phyloP scores from a whole-genome alignment of 2,797 vertebrate genomes.

The Anas georgica region DNA sequence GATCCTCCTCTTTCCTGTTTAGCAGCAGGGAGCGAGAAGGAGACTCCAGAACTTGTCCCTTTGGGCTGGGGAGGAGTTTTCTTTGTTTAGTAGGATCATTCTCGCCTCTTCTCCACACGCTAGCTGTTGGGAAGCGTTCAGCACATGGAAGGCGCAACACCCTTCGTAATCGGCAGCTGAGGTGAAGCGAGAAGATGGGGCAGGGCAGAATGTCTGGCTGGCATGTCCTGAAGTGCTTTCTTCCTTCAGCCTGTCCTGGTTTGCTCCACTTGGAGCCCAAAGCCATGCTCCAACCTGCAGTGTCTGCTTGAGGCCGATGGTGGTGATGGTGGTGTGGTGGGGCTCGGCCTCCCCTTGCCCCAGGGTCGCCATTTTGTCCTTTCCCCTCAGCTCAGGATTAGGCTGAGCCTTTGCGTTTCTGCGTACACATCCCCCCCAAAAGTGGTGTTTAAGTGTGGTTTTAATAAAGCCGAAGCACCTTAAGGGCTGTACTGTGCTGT shows the following conservation, averaged over 20 bases:
- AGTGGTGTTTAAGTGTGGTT: not conserved
- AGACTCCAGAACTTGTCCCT: not conserved
- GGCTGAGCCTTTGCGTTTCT: not conserved
- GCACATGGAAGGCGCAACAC: not conserved
- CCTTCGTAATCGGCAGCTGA: not conserved
- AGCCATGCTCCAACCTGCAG: not conserved
- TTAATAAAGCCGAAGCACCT: not conserved
- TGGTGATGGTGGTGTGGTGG: too few species aligned
- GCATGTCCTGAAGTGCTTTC: not conserved
- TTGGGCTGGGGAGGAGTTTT: not conserved
- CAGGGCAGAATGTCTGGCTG: not conserved
- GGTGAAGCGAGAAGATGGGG: not conserved
- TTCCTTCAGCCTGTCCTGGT: not conserved
- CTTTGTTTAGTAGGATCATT: not conserved
- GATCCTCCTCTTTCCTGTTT: not conserved
- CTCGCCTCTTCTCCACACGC: not conserved
- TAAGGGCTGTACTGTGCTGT: not conserved
- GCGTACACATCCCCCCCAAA: not conserved
- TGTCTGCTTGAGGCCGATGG: not conserved
- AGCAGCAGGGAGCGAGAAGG: not conserved
- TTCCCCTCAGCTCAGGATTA: not conserved
- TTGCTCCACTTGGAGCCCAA: not conserved
- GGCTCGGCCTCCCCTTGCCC: not conserved
- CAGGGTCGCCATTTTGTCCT: conserved; percentile 18
- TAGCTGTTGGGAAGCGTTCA: not conserved